Base-by-base conservation (phyloP, 2,113 vertebrate genomes). In the Aleadryas rufinucha region DNA sequence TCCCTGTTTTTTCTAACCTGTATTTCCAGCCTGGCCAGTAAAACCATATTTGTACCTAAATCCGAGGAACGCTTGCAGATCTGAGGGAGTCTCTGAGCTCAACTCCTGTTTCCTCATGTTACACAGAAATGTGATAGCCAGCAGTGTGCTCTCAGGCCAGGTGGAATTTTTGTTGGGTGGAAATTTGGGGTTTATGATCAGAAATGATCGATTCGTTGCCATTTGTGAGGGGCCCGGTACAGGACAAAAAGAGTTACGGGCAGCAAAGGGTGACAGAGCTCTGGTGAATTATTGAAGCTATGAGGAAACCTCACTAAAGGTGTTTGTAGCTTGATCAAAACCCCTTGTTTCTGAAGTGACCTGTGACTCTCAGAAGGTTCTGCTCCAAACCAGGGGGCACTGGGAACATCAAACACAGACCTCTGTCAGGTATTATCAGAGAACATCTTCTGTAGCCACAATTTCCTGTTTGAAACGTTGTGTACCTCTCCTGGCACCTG, bases 51-150 rank as follows among this genome's bases (percentile, higher is more conserved):
- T 82, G n/a, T 37, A 11, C 24, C 28, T 42, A 10, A 56, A 17
- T 16, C 21, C 82, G 56, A 45, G 39, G 52, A 47, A 11, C 23
- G 6, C 22, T n/a, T 65, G 35, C 16, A n/a, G 44, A 16, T 52
- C 41, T 47, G 41, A 39, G 10, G 30, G 39, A 24, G 19, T 13
- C 18, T 71, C 30, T 30, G 66, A 33, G 20, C 16, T 52, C 49
- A 35, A 2, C 15, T 61, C 37, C 47, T 42, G 6, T 23, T 69
- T 45, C 52, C 10, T 35, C 16, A 0, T 1, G 4, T 10, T 54
- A 33, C 27, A 1, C 27, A 68, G 33, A 59, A 49, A 39, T 5
- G 41, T 10, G 44, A 35, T 2, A 21, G 15, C 3, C 20, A 54
- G 63, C 59, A 49, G 52, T 8, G 6, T 2, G 2, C 22, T 60